Conservation (phyloP, 2,888 invertebrate species). For the Torymus auratus region DNA sequence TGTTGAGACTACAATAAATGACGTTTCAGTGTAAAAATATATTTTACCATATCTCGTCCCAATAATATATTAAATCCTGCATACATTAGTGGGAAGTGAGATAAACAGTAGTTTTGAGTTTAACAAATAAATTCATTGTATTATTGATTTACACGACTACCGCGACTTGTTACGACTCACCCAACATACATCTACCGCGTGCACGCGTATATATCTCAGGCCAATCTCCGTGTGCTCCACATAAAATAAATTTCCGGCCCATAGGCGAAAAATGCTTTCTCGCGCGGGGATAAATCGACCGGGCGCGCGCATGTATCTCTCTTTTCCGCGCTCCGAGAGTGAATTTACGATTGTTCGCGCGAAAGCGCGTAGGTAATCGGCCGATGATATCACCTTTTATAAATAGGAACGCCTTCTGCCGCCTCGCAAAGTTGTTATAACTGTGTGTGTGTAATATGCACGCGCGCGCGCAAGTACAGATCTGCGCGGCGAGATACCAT, state of each 20-base stretch:
- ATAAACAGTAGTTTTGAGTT: too few species aligned
- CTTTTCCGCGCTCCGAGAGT: slow-evolving; percentile 46
- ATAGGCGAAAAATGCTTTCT: slow-evolving; percentile 19
- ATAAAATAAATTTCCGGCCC: slow-evolving; percentile 31
- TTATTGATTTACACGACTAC: too few species aligned
- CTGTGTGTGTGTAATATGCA: slow-evolving; percentile 6
- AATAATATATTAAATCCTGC: too few species aligned
- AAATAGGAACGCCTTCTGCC: slow-evolving; percentile 74
- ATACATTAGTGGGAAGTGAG: too few species aligned
- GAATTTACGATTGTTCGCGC: slow-evolving; percentile 73
- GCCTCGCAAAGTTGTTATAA: slow-evolving; percentile 60
- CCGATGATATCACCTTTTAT: slow-evolving; percentile 75
- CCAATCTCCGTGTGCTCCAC: too few species aligned
- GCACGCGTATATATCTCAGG: too few species aligned
- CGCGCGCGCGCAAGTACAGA: not conserved
- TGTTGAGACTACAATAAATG: too few species aligned
- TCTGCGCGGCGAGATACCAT: not conserved
- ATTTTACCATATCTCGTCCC: too few species aligned
- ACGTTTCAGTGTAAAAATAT: too few species aligned
- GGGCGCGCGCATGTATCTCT: not conserved
- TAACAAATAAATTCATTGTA: too few species aligned
- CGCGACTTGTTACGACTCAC: too few species aligned
- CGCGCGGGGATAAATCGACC: slow-evolving; percentile 38
- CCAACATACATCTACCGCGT: too few species aligned
- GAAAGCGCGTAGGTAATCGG: slow-evolving; percentile 76